Conservation (phyloP, 2,888 invertebrate genomes). For the Imbricaverruca yamaguchii region DNA sequence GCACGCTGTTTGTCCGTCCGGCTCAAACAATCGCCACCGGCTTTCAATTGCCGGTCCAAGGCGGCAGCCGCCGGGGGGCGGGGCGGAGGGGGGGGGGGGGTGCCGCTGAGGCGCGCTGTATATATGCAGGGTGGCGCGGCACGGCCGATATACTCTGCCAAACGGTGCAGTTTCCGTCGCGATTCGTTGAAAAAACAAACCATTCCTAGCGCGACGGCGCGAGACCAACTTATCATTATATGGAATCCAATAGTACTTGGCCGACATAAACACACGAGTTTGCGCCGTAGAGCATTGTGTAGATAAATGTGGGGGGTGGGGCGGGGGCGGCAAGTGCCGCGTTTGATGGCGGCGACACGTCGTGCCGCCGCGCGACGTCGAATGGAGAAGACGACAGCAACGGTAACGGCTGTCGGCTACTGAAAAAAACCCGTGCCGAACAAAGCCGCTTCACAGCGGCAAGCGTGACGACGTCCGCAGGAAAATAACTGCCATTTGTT, state of each 20-base stretch:
- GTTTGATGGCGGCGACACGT: too few relatives aligned
- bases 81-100: neutral
- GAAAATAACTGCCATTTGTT: neutral
- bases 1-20: neutral
- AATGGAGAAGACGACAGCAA: too few relatives aligned
- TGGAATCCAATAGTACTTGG: neutral
- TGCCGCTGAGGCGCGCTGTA: neutral
- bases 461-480: neutral
- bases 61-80: neutral
- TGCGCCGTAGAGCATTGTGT: neutral
- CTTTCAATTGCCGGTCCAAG: neutral
- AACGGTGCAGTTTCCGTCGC: neutral
- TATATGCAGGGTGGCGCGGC: neutral
- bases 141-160: neutral
- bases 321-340: too few relatives aligned
- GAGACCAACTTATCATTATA: neutral
- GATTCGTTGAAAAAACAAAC: neutral
- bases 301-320: neutral
- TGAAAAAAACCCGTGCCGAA: too few relatives aligned
- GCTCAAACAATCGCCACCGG: neutral
- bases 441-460: too few relatives aligned
- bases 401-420: too few relatives aligned
- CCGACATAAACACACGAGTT: neutral
- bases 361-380: too few relatives aligned
- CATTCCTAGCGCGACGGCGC: neutral